These are phyloP conservation scores for Sorex fumeus DNA, from an alignment of 2,113 vertebrate genomes.

Conservation along the genomic window DNA sequence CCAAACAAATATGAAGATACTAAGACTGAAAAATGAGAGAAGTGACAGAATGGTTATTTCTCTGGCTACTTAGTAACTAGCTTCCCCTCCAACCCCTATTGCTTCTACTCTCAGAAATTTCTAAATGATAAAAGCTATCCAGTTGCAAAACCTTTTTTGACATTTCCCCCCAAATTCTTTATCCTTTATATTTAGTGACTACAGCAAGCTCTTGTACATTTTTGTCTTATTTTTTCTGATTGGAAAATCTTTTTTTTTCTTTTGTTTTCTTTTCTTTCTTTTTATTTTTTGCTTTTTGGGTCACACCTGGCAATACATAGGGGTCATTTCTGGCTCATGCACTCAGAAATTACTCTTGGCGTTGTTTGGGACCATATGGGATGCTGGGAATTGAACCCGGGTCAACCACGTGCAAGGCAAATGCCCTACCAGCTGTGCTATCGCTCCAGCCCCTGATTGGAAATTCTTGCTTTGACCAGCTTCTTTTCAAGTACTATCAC, in stretches of 20 bases:
- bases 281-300: too few species aligned
- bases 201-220: neutral
- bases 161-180: neutral
- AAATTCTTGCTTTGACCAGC: neutral
- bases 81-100: rapidly evolving
- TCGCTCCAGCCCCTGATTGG: too few species aligned
- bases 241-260: conserved; percentile 13
- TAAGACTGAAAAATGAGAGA: neutral
- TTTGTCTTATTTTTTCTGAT: neutral
- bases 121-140: neutral
- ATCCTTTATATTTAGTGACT: neutral
- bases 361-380: too few species aligned
- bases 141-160: neutral
- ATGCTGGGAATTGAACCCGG: too few species aligned
- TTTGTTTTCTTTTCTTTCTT: too few species aligned
- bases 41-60: neutral
- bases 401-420: too few species aligned
- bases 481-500: neutral
- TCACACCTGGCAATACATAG: too few species aligned
- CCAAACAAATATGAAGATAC: neutral
- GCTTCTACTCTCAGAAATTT: neutral
- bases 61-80: neutral
- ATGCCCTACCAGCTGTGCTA: too few species aligned
- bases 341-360: too few species aligned
- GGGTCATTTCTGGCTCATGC: too few species aligned